phyloP scores from a whole-genome alignment of 2,888 invertebrate genomes.

The Perizoma flavofasciatum region DNA sequence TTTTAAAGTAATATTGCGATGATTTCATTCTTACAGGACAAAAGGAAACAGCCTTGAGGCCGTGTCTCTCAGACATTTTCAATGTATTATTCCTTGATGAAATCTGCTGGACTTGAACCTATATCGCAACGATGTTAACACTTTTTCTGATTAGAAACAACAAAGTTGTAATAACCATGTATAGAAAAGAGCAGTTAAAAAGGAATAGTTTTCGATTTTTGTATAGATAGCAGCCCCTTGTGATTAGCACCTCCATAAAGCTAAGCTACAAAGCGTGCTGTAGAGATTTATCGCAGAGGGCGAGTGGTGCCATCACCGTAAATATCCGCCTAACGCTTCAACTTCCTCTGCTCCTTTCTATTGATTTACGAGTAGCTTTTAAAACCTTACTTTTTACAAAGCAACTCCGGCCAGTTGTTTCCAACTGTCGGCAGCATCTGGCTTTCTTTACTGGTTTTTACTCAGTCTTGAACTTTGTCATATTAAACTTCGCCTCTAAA shows the following conservation, averaged over 20 bases:
- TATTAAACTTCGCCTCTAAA: constrained; percentile 65
- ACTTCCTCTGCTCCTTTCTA: constrained; percentile 72
- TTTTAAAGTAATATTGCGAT: constrained; percentile 29
- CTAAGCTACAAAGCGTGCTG: constrained; percentile 65
- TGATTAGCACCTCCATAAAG: constrained; percentile 67
- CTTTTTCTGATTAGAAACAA: too few species aligned
- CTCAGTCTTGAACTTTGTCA: constrained; percentile 72
- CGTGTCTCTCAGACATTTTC: too few species aligned
- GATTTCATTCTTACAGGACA: not conserved
- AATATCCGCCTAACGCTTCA: constrained; percentile 72
- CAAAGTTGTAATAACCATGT: too few species aligned
- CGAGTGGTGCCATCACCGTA: constrained; percentile 66
- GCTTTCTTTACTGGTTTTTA: constrained; percentile 74
- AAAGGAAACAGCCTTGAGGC: too few species aligned
- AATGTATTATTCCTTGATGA: too few species aligned
- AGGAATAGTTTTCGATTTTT: constrained; percentile 16
- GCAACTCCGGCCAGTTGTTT: constrained; percentile 75
- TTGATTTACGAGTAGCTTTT: constrained; percentile 77
- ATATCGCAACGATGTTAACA: too few species aligned
- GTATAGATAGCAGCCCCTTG: constrained; percentile 38
- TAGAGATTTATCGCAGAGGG: constrained; percentile 66
- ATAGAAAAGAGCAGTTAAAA: too few species aligned
- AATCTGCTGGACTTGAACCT: too few species aligned
- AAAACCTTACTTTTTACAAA: constrained; percentile 80
- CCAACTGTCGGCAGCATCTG: constrained; percentile 81